Evolutionary conservation across 2,797 vertebrate species (phyloP).

Genomic region (Pelochelys cantorii): DNA sequence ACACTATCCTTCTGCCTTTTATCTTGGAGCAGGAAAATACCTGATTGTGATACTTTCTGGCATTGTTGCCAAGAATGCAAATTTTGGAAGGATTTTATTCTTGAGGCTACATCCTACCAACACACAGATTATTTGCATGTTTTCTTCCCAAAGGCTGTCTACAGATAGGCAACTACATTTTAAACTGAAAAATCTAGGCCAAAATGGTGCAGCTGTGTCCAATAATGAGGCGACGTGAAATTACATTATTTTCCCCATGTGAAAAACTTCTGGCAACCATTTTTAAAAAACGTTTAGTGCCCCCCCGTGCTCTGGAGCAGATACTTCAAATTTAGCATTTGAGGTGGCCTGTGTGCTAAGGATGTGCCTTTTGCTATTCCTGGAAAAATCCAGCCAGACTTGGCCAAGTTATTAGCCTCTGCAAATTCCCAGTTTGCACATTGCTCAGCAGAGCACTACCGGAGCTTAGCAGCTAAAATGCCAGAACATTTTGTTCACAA

Average conservation of each 20-base stretch:
- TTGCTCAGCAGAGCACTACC: neutral
- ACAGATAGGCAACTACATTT: neutral
- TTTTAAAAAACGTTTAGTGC: neutral
- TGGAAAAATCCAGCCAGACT: too few species aligned
- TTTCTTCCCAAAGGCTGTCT: neutral
- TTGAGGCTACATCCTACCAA: neutral
- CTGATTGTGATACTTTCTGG: neutral
- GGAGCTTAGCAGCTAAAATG: neutral
- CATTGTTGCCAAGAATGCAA: slow-evolving; percentile 25
- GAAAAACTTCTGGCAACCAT: too few species aligned
- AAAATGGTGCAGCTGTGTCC: neutral
- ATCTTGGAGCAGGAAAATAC: neutral
- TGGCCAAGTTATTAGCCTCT: too few species aligned
- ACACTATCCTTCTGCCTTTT: neutral
- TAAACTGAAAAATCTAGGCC: neutral
- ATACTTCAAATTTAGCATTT: too few species aligned
- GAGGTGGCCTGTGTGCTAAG: too few species aligned
- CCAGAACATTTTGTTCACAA: neutral
- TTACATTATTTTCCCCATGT: neutral
- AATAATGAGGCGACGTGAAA: neutral
- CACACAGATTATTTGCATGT: neutral
- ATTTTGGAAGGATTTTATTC: slow-evolving; percentile 27
- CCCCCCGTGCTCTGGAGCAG: too few species aligned
- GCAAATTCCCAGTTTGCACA: neutral
- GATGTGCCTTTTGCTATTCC: too few species aligned